These are phyloP conservation scores for Ophioninae sp. DNA, from an alignment of 2,888 invertebrate species.

Conservation along the genomic window DNA sequence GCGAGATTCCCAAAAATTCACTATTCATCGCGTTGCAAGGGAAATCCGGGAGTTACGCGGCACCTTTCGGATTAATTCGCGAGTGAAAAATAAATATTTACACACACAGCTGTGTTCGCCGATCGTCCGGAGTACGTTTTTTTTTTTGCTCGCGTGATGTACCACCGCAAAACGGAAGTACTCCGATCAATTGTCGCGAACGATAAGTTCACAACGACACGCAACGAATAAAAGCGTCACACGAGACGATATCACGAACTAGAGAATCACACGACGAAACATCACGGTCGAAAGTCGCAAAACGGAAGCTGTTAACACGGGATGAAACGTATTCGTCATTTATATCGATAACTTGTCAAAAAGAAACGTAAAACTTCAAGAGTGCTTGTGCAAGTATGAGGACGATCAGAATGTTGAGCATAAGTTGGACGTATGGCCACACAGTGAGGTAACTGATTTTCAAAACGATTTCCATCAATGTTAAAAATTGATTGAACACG, in stretches of 20 bases:
- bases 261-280: background rate
- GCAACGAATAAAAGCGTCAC: background rate
- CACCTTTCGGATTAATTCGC: conserved; percentile 11
- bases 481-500: background rate
- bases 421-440: background rate
- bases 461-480: background rate
- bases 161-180: background rate
- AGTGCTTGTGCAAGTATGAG: no score
- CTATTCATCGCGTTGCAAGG: conserved; percentile 26
- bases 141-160: background rate
- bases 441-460: background rate
- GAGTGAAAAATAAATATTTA: conserved; percentile 10
- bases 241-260: background rate
- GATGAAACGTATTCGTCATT: background rate
- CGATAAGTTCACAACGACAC: background rate
- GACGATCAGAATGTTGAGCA: background rate
- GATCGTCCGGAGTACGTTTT: background rate
- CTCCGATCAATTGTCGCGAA: background rate
- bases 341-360: background rate
- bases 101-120: conserved; percentile 8
- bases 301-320: no score
- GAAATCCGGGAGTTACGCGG: background rate
- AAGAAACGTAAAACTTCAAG: background rate
- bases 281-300: background rate
- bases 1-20: conserved; percentile 19